Evolutionary conservation across 2,888 invertebrate genomes (phyloP).

Genomic region (Lissocephala sabroskyi): DNA sequence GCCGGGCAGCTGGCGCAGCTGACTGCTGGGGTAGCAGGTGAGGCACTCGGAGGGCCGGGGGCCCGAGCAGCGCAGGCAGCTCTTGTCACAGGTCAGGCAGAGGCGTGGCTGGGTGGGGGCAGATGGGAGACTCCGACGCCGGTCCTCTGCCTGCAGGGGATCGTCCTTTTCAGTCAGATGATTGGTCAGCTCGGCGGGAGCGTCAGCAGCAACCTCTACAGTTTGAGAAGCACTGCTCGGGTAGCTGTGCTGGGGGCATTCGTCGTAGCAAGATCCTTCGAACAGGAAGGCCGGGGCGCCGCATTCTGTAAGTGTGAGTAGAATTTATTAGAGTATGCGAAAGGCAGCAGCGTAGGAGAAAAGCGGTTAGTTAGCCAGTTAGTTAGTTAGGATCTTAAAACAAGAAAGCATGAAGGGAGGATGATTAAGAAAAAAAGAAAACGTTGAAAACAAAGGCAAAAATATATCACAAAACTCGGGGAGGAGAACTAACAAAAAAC

Average conservation of each 20-base stretch:
- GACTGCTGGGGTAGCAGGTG: slow-evolving; percentile 64
- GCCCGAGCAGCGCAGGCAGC: slow-evolving; percentile 68
- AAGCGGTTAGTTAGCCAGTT: not conserved
- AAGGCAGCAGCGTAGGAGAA: not conserved
- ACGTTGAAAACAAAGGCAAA: slow-evolving; percentile 27
- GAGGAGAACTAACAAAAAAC: too few species aligned
- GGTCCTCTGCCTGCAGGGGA: slow-evolving; percentile 57
- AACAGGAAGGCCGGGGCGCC: slow-evolving; percentile 60
- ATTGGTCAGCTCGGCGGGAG: slow-evolving; percentile 9
- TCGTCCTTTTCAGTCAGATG: slow-evolving; percentile 31
- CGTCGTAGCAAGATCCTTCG: slow-evolving; percentile 66
- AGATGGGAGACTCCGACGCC: slow-evolving; percentile 26
- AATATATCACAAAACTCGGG: too few species aligned
- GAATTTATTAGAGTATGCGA: not conserved
- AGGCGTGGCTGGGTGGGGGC: slow-evolving; percentile 18
- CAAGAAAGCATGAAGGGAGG: slow-evolving; percentile 4
- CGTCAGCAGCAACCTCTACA: slow-evolving; percentile 22
- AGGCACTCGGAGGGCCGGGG: slow-evolving; percentile 66
- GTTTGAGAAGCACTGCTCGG: slow-evolving; percentile 8
- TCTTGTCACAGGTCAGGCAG: slow-evolving; percentile 64
- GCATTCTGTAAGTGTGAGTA: slow-evolving; percentile 56
- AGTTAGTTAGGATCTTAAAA: slow-evolving; percentile 1
- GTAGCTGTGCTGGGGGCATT: slow-evolving; percentile 66
- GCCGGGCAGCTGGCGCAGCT: slow-evolving; percentile 48
- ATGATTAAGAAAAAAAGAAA: slow-evolving; percentile 9